Evolutionary conservation across 1,140 invertebrate species (phyloP), one percentile per base, ranked within the genome.

Genomic region (Drosophila jambulina): DNA sequence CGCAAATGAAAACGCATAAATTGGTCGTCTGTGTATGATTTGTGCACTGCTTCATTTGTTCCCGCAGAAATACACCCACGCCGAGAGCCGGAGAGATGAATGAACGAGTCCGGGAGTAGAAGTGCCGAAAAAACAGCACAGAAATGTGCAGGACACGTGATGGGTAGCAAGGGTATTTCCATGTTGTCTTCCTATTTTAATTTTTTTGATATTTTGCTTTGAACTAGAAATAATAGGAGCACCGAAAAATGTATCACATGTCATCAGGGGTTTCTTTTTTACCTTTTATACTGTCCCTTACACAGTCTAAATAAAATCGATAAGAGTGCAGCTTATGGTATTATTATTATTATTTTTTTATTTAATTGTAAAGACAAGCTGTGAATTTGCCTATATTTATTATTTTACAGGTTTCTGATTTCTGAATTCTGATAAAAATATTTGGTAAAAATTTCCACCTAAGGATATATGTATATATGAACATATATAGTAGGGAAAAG

Each of bases 1-100:
- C 53, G 43, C 65, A 75, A 86, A 86, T 75, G 78, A 69, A 82
- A 87, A 70, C 71, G 64, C 83, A 87, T 87, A 82, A 87, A 87
- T 80, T 83, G 60, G 40, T 46, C 42, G 71, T 64, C 70, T 75
- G 64, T 51, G 80, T 79, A 83, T 88, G 83, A 72, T 82, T 86
- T 79, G 69, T 75, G 75, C 34, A 34, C 40, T 36, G 69, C 53
- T 81, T 80, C 67, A 75, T 85, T 78, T 78, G 80, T 71, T 61
- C 19, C 65, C 45, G 17, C 53, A 38, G 21, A 56, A 25, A 38
- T 56, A 56, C 53, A 21, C 53, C 34, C 34, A 19, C 46, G 12
- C 4, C 21, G 21, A 17, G 19, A 38, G 34, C 2, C 12, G 15
- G 34, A 12, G 53, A 62, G 19, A 63, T 63, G 61, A 36, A 40